Evolutionary conservation across 2,113 vertebrate species (phyloP), one percentile per base, ranked within the genome.

Genomic region (Panurus biarmicus): DNA sequence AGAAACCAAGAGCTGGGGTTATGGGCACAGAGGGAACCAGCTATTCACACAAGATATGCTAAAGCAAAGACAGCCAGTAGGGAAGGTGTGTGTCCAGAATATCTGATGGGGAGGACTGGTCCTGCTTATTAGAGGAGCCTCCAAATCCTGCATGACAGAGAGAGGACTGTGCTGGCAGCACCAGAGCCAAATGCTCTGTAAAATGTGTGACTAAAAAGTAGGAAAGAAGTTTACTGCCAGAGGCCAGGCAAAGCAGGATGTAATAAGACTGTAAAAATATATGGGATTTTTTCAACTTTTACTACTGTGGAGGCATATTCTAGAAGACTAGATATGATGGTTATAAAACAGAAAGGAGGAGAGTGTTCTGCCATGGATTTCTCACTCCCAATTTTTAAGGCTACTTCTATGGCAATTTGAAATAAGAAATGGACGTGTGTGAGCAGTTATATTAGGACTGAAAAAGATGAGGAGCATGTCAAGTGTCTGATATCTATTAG

Each of bases 241-340:
- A 80, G 38, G 65, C 85, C 88, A 90, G 42, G 90, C 60, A 85
- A 96, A 88, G 86, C 23, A 80, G 56, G 35, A 92, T 70, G 67
- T 88, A 95, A n/a, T 88, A 93, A 93, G 90, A 94, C 1, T 51
- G 76, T 96, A 96, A 96, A 96, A 96, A 92, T 77, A 94, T 76
- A 96, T 38, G 72, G 64, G 90, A 58, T 87, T 93, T 95, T 89
- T 94, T 94, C 92, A 88, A 50, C 42, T 93, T 95, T 93, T 93
- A 94, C 94, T 88, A n/a, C 88, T 70, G 75, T 44, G 67, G 69
- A 93, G 70, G 58, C 80, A 93, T 57, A 90, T 66, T 73, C 87
- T 83, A 87, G 60, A 93, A 93, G 92, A 83, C 38, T 69, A 85
- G 88, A 93, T 80, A 94, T 17, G 19, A 62, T 35, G 82, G 72